These are phyloP conservation scores for Scaptomyza hsui DNA, from an alignment of 1,140 invertebrate species.

Conservation along the genomic window DNA sequence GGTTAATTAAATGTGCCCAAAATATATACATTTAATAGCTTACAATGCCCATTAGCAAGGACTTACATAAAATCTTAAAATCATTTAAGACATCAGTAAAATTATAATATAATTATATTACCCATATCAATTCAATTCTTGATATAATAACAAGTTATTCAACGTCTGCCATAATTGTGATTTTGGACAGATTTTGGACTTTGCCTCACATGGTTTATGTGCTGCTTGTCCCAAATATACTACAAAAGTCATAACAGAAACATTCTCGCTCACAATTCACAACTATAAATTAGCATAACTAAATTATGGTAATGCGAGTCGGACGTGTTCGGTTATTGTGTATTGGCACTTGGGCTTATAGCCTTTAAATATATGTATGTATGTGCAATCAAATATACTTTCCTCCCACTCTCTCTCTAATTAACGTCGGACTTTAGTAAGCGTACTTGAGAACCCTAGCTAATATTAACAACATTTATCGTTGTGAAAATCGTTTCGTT, in stretches of 20 bases:
- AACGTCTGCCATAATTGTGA: too few species aligned
- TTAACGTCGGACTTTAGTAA: not conserved
- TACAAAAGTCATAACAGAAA: not conserved
- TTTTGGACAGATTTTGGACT: not conserved
- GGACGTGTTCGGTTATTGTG: not conserved
- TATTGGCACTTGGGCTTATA: not conserved
- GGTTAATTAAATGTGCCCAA: not conserved
- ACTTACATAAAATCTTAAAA: too few species aligned
- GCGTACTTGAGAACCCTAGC: not conserved
- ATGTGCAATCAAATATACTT: not conserved
- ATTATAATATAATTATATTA: too few species aligned
- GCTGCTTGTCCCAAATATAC: too few species aligned
- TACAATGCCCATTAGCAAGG: not conserved
- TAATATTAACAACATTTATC: not conserved
- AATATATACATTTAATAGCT: not conserved
- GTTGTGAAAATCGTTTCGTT: too few species aligned
- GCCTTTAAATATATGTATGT: slow-evolving; percentile 1
- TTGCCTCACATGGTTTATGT: not conserved
- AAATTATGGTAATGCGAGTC: slow-evolving; percentile 4
- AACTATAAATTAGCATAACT: not conserved
- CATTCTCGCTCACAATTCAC: not conserved
- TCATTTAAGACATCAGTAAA: too few species aligned
- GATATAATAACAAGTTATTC: too few species aligned
- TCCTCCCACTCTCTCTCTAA: not conserved
- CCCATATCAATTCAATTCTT: too few species aligned